These are phyloP conservation scores for Syndactyla subalaris DNA, from an alignment of 2,797 vertebrate species.

Conservation along the genomic window DNA sequence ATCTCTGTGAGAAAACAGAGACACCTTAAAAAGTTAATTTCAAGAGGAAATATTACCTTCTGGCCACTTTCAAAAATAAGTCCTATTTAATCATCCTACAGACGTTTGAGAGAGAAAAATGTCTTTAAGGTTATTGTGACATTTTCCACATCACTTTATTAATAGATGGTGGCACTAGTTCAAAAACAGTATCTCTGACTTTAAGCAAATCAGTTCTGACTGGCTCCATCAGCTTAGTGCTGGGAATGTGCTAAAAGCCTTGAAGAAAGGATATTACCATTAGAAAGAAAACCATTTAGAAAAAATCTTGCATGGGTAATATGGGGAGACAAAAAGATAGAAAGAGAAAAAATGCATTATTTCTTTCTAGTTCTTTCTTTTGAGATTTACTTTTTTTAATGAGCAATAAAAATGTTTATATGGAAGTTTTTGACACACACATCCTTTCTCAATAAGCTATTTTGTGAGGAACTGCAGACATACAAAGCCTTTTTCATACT, in stretches of 20 bases:
- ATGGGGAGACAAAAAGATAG: background rate
- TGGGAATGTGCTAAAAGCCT: background rate
- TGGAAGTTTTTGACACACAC: background rate
- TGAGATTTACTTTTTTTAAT: background rate
- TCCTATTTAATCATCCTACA: background rate
- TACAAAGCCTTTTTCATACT: background rate
- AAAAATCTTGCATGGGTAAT: background rate
- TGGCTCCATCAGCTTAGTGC: background rate
- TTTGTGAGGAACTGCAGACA: background rate
- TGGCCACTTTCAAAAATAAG: background rate
- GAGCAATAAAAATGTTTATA: background rate
- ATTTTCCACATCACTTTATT: conserved; percentile 22
- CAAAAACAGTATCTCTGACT: conserved; percentile 3
- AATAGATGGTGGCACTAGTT: background rate
- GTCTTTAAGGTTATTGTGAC: conserved; percentile 28
- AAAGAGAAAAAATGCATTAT: background rate
- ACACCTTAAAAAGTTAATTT: background rate
- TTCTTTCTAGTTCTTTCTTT: background rate
- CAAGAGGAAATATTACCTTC: conserved; percentile 1
- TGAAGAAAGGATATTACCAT: background rate
- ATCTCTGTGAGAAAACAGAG: background rate
- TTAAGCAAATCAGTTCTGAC: background rate
- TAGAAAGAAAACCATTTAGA: background rate
- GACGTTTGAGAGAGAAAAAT: background rate
- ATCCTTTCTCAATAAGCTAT: background rate